phyloP scores from a whole-genome alignment of 2,797 vertebrate species.

The Fistularia tabacaria region DNA sequence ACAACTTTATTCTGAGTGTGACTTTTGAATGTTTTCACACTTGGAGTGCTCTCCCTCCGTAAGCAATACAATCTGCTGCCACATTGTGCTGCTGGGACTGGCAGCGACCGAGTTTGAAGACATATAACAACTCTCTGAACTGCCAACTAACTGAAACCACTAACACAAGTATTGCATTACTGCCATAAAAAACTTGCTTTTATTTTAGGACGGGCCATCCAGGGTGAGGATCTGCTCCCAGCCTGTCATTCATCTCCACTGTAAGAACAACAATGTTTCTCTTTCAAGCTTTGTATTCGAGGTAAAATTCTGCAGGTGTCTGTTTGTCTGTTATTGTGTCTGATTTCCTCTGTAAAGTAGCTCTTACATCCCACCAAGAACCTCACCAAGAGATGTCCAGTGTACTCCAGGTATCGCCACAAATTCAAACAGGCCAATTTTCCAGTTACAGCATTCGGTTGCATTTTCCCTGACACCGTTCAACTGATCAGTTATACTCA shows the following conservation, averaged over 20 bases:
- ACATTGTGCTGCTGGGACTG: constrained; percentile 20
- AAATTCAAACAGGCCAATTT: too few relatives aligned
- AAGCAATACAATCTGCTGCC: constrained; percentile 38
- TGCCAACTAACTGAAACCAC: constrained; percentile 7
- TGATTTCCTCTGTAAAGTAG: constrained; percentile 30
- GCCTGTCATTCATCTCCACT: constrained; percentile 1
- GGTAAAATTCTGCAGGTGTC: not conserved
- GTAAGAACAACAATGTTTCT: constrained; percentile 37
- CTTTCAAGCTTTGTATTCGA: constrained; percentile 3
- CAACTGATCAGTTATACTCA: too few relatives aligned
- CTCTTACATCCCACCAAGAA: constrained; percentile 3
- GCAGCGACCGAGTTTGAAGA: constrained; percentile 13
- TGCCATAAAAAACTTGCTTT: constrained; percentile 19
- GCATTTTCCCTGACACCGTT: too few relatives aligned
- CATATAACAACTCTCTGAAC: constrained; percentile 12
- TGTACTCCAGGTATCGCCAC: constrained; percentile 52
- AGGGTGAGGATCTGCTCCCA: constrained; percentile 26
- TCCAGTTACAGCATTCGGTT: too few relatives aligned
- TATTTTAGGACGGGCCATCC: constrained; percentile 56
- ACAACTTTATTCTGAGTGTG: constrained; percentile 31
- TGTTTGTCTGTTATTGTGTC: not conserved
- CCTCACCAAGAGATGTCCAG: constrained; percentile 28
- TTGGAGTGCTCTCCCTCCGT: constrained; percentile 34
- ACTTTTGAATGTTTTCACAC: constrained; percentile 52
- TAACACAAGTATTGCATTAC: constrained; percentile 6